Evolutionary conservation across 2,797 vertebrate genomes (phyloP).

Genomic region (Alcedo atthis): DNA sequence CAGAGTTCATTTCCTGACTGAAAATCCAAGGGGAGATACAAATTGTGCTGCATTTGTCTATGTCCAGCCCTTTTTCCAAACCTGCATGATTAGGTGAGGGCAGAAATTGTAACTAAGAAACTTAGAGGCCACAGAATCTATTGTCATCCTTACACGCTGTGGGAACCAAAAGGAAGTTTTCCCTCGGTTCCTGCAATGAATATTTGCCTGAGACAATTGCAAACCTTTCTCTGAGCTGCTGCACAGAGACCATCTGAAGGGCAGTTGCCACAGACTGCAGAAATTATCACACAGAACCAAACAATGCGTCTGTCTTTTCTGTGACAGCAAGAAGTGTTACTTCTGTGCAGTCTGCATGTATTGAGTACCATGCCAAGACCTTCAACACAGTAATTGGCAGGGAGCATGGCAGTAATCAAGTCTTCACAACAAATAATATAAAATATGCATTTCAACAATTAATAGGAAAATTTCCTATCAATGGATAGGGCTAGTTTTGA

Average conservation of each 20-base stretch:
- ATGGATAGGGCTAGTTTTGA: not conserved
- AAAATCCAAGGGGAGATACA: not conserved
- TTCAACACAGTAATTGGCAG: not conserved
- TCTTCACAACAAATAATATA: not conserved
- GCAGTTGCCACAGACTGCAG: not conserved
- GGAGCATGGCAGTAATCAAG: not conserved
- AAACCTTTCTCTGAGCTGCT: not conserved
- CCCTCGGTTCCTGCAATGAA: not conserved
- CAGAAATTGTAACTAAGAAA: not conserved
- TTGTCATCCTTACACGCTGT: not conserved
- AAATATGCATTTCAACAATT: not conserved
- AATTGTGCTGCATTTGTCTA: not conserved
- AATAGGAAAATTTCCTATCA: too few species aligned
- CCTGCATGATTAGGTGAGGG: not conserved
- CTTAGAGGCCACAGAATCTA: not conserved
- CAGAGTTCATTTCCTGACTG: not conserved
- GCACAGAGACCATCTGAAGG: not conserved
- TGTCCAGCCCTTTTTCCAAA: not conserved
- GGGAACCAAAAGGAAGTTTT: not conserved
- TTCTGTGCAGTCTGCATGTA: not conserved
- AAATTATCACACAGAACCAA: not conserved
- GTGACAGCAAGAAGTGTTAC: not conserved
- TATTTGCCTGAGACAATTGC: not conserved
- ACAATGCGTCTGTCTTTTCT: not conserved
- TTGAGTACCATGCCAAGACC: not conserved